Conservation (phyloP, 2,797 vertebrate species). For the Florisuga fusca region DNA sequence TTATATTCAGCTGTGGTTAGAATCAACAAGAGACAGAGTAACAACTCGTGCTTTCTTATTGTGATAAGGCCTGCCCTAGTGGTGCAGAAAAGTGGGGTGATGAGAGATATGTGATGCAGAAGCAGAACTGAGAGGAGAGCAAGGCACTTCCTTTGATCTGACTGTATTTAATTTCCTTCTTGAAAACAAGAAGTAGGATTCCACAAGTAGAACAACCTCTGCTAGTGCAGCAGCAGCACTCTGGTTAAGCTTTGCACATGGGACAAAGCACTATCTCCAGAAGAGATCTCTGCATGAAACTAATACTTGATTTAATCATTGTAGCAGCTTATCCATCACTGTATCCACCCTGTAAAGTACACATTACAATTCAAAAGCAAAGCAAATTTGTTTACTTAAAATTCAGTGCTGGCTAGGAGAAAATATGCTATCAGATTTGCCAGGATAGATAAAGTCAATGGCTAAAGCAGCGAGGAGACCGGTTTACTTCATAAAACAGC, state of each 20-base stretch:
- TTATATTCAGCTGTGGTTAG: background rate
- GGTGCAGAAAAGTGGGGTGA: background rate
- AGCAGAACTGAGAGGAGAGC: background rate
- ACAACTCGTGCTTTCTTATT: background rate
- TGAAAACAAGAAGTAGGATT: background rate
- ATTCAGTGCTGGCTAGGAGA: background rate
- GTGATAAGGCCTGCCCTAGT: background rate
- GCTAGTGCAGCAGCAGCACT: slow-evolving; percentile 84
- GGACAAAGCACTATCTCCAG: slow-evolving; percentile 57
- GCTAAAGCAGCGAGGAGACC: background rate
- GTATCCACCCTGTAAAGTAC: slow-evolving; percentile 82
- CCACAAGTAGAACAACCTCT: slow-evolving; percentile 83
- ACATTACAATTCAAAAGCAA: slow-evolving; percentile 22
- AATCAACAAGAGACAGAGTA: background rate
- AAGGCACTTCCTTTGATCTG: background rate
- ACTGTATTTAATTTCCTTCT: background rate
- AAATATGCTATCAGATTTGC: background rate
- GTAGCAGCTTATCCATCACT: slow-evolving; percentile 73
- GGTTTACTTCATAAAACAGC: background rate
- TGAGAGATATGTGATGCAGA: background rate
- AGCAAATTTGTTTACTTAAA: background rate
- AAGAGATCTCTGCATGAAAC: slow-evolving; percentile 81
- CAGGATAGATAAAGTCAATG: background rate
- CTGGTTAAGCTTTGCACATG: slow-evolving; percentile 63
- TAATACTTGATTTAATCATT: slow-evolving; percentile 76